Evolutionary conservation across 2,797 vertebrate genomes (phyloP).

Genomic region (Phalanger gymnotis): DNA sequence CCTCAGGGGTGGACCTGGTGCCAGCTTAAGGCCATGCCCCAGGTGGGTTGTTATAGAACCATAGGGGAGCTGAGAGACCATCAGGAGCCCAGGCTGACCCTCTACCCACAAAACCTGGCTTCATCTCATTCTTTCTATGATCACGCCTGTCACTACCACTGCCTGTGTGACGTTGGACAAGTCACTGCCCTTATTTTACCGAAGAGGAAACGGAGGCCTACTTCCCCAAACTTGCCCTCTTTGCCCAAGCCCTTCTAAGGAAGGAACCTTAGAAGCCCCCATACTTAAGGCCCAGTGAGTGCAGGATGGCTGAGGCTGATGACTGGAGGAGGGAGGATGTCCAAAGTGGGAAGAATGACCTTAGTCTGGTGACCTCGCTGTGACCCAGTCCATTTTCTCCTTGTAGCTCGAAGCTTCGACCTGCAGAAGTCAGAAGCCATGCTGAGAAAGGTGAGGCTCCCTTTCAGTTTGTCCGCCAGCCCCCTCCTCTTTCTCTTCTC

Average conservation of each 20-base stretch:
- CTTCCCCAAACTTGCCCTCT: neutral
- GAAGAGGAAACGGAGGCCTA: neutral
- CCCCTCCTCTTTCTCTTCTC: neutral
- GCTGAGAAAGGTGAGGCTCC: conserved; percentile 94
- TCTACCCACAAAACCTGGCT: neutral
- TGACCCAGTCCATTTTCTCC: conserved; percentile 49
- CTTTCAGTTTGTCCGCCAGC: too few species aligned
- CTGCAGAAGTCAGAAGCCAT: conserved; percentile 95
- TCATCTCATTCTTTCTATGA: neutral
- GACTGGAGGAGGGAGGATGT: too few species aligned
- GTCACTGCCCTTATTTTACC: neutral
- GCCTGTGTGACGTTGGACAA: neutral
- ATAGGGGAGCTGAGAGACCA: neutral
- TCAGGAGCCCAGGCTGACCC: neutral
- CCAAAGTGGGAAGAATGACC: conserved; percentile 1
- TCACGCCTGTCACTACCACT: neutral
- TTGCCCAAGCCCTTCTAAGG: neutral
- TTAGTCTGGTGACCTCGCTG: conserved; percentile 7
- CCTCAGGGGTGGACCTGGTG: conserved; percentile 30
- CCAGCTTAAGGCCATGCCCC: neutral
- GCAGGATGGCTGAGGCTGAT: neutral
- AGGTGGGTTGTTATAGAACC: neutral
- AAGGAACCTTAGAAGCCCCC: neutral
- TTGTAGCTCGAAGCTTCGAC: conserved; percentile 93
- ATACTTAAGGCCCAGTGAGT: neutral